Evolutionary conservation across 2,888 invertebrate species (phyloP).

Genomic region (Cerceris rybyensis): DNA sequence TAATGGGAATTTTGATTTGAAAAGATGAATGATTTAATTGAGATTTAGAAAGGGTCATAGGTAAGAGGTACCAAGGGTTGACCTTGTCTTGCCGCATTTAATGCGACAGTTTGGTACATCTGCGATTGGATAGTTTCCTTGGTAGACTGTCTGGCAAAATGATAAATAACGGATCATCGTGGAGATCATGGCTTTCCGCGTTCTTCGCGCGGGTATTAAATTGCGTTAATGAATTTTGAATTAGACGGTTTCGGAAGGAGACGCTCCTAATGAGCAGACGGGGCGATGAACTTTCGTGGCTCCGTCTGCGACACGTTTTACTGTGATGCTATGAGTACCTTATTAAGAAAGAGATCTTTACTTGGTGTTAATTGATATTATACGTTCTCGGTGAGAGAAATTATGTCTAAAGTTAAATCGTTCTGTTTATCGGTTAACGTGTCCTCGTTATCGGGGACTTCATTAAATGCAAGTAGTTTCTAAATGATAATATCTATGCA

Average conservation of each 20-base stretch:
- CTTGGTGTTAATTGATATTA: not conserved
- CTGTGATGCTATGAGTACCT: not conserved
- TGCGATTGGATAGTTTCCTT: no score
- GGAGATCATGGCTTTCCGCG: not conserved
- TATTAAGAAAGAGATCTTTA: not conserved
- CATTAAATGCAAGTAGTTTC: constrained; percentile 39
- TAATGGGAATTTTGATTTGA: no score
- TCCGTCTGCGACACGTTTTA: not conserved
- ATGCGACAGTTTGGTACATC: no score
- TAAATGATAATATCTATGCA: constrained; percentile 33
- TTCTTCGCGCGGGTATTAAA: not conserved
- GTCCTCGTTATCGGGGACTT: constrained; percentile 49
- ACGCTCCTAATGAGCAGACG: constrained; percentile 11
- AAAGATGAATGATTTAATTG: no score
- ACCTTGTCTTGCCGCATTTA: no score
- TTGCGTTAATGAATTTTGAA: constrained; percentile 11
- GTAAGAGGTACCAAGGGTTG: no score
- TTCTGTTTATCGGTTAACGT: constrained; percentile 49
- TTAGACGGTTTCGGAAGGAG: not conserved
- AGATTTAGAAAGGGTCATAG: no score
- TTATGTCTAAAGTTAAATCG: constrained; percentile 5
- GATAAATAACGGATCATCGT: not conserved
- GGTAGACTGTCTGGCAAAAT: no score
- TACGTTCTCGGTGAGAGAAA: constrained; percentile 5
- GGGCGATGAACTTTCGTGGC: constrained; percentile 5